Conservation (phyloP, 1,140 invertebrate species). For the Bombus waltoni region DNA sequence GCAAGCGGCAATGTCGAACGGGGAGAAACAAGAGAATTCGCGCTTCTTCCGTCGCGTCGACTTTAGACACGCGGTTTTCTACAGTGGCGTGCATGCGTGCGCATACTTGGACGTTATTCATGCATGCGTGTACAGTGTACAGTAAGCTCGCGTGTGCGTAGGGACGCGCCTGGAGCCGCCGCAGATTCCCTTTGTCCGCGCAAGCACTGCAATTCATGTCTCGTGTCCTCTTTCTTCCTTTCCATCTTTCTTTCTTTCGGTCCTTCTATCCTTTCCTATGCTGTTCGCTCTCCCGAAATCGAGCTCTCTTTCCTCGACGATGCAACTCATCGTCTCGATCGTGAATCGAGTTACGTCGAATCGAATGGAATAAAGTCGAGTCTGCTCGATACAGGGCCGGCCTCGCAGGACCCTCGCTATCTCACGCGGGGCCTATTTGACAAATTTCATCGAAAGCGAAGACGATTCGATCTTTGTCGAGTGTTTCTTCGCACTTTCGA, state of each 20-base stretch:
- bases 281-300: constrained; percentile 39
- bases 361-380: constrained; percentile 43
- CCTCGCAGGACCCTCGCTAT: constrained; percentile 25
- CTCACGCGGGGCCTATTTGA: constrained; percentile 33
- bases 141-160: constrained; percentile 28
- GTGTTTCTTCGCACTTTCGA: constrained; percentile 30
- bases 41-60: constrained; percentile 62
- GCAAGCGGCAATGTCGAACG: constrained; percentile 24
- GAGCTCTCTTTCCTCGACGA: constrained; percentile 35
- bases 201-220: constrained; percentile 67
- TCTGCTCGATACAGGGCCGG: constrained; percentile 51
- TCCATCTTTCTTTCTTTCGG: constrained; percentile 17
- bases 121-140: not conserved
- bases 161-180: constrained; percentile 73
- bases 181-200: constrained; percentile 78
- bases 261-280: not conserved
- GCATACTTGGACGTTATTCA: constrained; percentile 4
- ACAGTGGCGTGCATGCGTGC: constrained; percentile 38
- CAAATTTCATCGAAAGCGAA: not conserved
- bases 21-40: constrained; percentile 52
- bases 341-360: constrained; percentile 34
- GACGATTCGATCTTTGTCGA: constrained; percentile 44
- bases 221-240: constrained; percentile 43
- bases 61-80: constrained; percentile 69
- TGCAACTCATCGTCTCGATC: not conserved